Base-by-base conservation (phyloP, 2,797 vertebrate genomes). In the Poecilia wingei region DNA sequence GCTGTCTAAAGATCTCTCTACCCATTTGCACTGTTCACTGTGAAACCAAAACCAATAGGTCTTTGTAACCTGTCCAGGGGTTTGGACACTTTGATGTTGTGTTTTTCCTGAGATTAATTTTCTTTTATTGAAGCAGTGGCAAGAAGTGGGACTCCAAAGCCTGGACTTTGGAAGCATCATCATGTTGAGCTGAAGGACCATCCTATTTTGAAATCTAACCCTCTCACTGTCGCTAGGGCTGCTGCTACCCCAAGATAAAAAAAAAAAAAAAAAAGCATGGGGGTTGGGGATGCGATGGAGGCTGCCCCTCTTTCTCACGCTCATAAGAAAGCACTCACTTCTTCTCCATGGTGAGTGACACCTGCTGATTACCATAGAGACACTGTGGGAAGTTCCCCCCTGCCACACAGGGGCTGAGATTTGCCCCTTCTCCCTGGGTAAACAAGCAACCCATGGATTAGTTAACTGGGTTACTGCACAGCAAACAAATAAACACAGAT, bases 311-410 rank as follows among this genome's bases (percentile, higher is more conserved):
- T 96, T 97, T 98, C 96, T 97, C 96, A 97, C 96, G 96, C 97
- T 97, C 93, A 72, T 95, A 95, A 96, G 96, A 96, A 96, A 96
- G 95, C 94, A 94, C 92, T 95, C 94, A 94, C 95, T 96, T 96
- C 96, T 96, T 96, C 96, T 96, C 95, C 7, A 85, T 94, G 88
- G 95, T 95, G 94, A 95, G 94, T 95, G 96, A 96, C 97, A 97
- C 97, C 97, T 98, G 97, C 97, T 97, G 96, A 97, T 98, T 98
- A 97, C 95, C 96, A 96, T 97, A 97, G 95, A 94, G 94, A 95
- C 95, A 95, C 95, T 95, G 95, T 95, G 95, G 95, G 95, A 96
- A 96, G 95, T 91, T 86, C 91, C 90, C 64, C 92, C 91, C 92
- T 90, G 91, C 91, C 89, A 93, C 91, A 93, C 88, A 94, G 90